These are phyloP conservation scores for Sus cebifrons DNA, from an alignment of 2,797 vertebrate species.

Conservation along the genomic window DNA sequence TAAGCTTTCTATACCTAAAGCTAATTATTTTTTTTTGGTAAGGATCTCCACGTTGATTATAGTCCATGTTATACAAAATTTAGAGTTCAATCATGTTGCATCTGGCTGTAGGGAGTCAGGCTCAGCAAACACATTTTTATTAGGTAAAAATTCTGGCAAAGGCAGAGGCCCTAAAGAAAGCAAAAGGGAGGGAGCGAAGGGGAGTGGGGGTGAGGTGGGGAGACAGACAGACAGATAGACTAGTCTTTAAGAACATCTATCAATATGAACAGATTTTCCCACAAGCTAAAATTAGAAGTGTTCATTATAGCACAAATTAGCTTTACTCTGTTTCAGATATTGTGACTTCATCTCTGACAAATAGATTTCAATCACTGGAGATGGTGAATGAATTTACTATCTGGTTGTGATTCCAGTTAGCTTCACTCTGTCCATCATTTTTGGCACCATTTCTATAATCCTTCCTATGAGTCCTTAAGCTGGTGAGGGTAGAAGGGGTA, in stretches of 20 bases:
- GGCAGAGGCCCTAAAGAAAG: conserved; percentile 12
- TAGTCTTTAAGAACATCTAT: conserved; percentile 51
- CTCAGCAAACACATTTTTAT: conserved; percentile 75
- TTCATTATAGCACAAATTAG: background rate
- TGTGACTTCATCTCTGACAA: conserved; percentile 58
- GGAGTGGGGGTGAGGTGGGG: fast-evolving
- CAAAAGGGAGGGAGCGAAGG: background rate
- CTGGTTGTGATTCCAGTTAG: background rate
- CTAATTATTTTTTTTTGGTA: conserved; percentile 78
- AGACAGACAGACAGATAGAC: background rate
- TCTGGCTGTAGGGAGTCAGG: conserved; percentile 61
- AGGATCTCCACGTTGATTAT: conserved; percentile 79
- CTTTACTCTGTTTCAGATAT: conserved; percentile 44
- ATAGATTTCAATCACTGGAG: conserved; percentile 27
- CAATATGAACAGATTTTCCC: conserved; percentile 28
- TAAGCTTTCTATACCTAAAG: conserved; percentile 80
- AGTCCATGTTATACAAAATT: conserved; percentile 76
- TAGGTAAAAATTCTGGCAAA: conserved; percentile 68
- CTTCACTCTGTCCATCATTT: conserved; percentile 31
- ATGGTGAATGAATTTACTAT: background rate
- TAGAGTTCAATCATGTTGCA: conserved; percentile 76
- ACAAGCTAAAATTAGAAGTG: conserved; percentile 35
- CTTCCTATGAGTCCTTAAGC: conserved; percentile 37
- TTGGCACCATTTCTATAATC: conserved; percentile 38
- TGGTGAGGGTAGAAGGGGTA: background rate